Base-by-base conservation (phyloP, 2,797 vertebrate genomes). In the Dallia pectoralis region DNA sequence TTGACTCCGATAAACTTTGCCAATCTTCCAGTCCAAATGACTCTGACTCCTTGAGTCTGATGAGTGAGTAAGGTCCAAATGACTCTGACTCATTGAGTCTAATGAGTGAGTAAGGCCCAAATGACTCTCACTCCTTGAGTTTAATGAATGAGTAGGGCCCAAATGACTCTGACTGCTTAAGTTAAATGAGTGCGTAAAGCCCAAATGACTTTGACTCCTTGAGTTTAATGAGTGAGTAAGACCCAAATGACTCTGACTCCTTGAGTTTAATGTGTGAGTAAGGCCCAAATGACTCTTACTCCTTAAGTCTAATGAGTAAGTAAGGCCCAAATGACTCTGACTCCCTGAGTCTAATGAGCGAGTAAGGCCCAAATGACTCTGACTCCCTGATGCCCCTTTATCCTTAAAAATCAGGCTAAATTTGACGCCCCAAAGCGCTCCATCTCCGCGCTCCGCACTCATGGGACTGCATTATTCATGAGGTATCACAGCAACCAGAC, bases 361-460 rank as follows among this genome's bases (percentile, higher is more conserved):
- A 65, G 33, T 75, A 71, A 40, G 19, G 69, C 53, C 65, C 44
- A 49, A 6, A 33, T 71, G 63, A 74, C 73, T 79, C 53, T 79
- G 72, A 44, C 56, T 80, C 75, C 77, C 71, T 27, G 70, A 73
- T 67, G 76, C 65, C 71, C 59, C 72, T 74, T 69, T 74, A 81
- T 77, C 40, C 40, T 44, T 44, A 8, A 44, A 44, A 44, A 44
- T 44, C 75, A 71, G 74, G 75, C 82, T 74, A 77, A 72, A 82
- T 82, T 78, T 84, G 77, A 79, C 82, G 78, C 80, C 80, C 77
- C 76, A 76, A 67, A 78, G 78, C 75, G 56, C 67, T 83, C 76
- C 4, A 70, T 80, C 73, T 71, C 59, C 3, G 6, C 44, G 61
- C 72, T 71, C 67, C 73, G 71, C 74, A 75, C 78, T 76, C 73